Evolutionary conservation across 2,113 vertebrate genomes (phyloP).

Genomic region (Hiodon alosoides): DNA sequence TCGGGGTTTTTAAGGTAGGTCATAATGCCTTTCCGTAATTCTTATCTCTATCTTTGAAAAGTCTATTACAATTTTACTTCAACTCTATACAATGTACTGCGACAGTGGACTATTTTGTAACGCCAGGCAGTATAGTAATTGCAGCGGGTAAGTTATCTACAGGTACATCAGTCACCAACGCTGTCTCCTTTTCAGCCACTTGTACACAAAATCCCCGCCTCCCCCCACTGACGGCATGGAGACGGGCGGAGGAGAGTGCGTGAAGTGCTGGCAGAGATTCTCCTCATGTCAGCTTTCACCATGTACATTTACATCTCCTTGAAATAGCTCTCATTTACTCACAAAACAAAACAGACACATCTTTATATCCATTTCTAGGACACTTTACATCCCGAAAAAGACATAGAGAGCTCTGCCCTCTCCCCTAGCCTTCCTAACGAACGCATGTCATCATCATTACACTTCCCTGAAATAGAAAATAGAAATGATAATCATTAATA

Average conservation of each 20-base stretch:
- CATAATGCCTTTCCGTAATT: too few relatives aligned
- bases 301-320: conserved; percentile 44
- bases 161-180: not conserved
- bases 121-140: too few relatives aligned
- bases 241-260: conserved; percentile 37
- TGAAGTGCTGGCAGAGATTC: conserved; percentile 43
- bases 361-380: conserved; percentile 53
- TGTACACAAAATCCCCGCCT: not conserved
- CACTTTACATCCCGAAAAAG: conserved; percentile 48
- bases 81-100: too few relatives aligned
- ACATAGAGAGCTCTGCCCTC: conserved; percentile 37
- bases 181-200: not conserved
- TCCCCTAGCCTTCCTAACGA: conserved; percentile 4
- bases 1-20: too few relatives aligned
- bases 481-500: too few relatives aligned
- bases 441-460: too few relatives aligned
- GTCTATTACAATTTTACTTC: too few relatives aligned
- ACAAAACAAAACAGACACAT: conserved; percentile 46
- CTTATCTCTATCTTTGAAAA: too few relatives aligned
- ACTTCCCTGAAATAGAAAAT: too few relatives aligned
- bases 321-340: conserved; percentile 62
- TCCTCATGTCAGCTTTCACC: conserved; percentile 44
- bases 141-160: not conserved
- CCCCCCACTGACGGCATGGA: not conserved
- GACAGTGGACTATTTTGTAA: too few relatives aligned